These are phyloP conservation scores for Lutraria lutraria DNA, from an alignment of 2,888 invertebrate genomes.

Conservation along the genomic window DNA sequence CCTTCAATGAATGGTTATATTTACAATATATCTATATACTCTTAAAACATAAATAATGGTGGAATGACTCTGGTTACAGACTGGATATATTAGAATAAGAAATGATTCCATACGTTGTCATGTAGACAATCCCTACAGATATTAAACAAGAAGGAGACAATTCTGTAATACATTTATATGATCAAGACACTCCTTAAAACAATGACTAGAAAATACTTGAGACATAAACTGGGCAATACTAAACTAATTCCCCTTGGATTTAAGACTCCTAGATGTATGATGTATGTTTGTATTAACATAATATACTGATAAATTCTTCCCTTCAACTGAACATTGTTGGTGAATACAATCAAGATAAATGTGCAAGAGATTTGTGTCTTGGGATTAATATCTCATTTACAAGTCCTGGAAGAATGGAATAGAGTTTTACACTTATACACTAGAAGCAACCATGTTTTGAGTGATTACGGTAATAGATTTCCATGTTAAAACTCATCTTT, in stretches of 20 bases:
- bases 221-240: constrained; percentile 2
- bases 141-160: not conserved
- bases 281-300: not conserved
- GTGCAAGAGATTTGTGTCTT: too few relatives aligned
- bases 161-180: not conserved
- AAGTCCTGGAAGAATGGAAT: too few relatives aligned
- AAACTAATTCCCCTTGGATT: not conserved
- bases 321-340: too few relatives aligned
- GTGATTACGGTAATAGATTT: too few relatives aligned
- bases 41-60: too few relatives aligned
- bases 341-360: too few relatives aligned
- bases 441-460: too few relatives aligned
- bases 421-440: too few relatives aligned
- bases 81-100: not conserved
- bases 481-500: too few relatives aligned
- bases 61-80: not conserved
- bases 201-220: not conserved
- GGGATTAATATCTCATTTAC: too few relatives aligned
- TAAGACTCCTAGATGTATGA: not conserved
- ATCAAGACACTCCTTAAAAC: constrained; percentile 3
- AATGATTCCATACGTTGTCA: not conserved
- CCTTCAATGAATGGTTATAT: too few relatives aligned
- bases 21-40: too few relatives aligned
- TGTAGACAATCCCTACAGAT: not conserved
- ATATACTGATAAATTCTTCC: not conserved